Evolutionary conservation across 2,888 invertebrate species (phyloP).

Genomic region (Trachelus tabidus): DNA sequence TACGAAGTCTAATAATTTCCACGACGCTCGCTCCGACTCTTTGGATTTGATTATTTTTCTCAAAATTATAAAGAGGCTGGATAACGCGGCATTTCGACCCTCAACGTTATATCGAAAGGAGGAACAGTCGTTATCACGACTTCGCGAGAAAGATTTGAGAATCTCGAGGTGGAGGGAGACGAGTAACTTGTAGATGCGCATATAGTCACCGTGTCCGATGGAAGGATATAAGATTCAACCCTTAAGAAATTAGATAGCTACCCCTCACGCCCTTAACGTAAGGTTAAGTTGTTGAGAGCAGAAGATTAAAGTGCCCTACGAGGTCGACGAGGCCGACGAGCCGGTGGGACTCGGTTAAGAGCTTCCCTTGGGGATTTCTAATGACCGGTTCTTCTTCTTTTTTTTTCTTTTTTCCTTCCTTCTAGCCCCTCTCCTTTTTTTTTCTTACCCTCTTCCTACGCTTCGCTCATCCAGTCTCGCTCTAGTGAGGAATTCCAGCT

Average conservation of each 20-base stretch:
- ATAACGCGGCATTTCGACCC: no score
- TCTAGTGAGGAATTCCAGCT: not conserved
- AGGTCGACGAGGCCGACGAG: constrained; percentile 32
- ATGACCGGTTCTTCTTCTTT: constrained; percentile 39
- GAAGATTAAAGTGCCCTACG: constrained; percentile 54
- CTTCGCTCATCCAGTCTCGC: not conserved
- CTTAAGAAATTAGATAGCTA: constrained; percentile 43
- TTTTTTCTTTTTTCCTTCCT: not conserved
- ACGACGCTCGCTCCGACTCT: not conserved
- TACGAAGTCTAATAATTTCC: not conserved
- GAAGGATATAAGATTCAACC: constrained; percentile 29
- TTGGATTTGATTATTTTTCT: not conserved
- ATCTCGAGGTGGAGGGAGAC: not conserved
- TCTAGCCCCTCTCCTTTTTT: not conserved
- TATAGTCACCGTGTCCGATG: not conserved
- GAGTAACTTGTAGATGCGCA: constrained; percentile 9
- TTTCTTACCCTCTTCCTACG: not conserved
- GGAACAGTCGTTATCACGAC: not conserved
- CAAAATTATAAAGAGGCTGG: not conserved
- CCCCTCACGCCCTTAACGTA: constrained; percentile 29
- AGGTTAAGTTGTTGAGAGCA: constrained; percentile 51
- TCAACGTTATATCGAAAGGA: not conserved
- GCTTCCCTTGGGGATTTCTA: constrained; percentile 49
- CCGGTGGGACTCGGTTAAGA: constrained; percentile 40
- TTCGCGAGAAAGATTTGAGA: not conserved